These are phyloP conservation scores for Graptemys geographica DNA, from an alignment of 2,797 vertebrate species.

Conservation along the genomic window DNA sequence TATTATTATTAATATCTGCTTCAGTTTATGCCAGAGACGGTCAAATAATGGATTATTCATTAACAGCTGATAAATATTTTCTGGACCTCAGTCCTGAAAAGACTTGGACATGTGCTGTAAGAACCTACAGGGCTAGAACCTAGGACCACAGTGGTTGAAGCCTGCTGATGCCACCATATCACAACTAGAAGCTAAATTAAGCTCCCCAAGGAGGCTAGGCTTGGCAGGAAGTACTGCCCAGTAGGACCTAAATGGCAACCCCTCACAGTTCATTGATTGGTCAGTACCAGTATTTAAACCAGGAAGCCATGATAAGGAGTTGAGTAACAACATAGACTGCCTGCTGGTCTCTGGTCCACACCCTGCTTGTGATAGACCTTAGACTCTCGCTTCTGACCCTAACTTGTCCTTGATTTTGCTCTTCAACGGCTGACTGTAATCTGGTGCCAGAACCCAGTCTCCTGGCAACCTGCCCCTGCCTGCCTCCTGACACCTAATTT, in stretches of 20 bases:
- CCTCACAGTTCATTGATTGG: neutral
- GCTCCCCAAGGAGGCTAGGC: neutral
- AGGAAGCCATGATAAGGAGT: no score
- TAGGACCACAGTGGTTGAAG: neutral
- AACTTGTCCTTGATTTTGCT: no score
- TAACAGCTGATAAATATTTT: neutral
- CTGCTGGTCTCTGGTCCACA: no score
- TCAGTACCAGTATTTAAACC: no score
- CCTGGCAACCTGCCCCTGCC: no score
- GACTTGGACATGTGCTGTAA: neutral
- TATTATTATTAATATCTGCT: neutral
- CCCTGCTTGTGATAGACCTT: no score
- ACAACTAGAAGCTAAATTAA: neutral
- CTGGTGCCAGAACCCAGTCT: no score
- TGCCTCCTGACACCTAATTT: no score
- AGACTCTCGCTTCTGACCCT: no score
- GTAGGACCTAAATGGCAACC: neutral
- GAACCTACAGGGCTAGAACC: neutral
- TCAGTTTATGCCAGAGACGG: neutral
- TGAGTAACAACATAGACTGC: no score
- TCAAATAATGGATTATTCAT: neutral
- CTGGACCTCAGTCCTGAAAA: neutral
- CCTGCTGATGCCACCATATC: neutral
- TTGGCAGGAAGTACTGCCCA: neutral
- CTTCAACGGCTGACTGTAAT: no score